Evolutionary conservation across 1,140 invertebrate species (phyloP).

Genomic region (Coboldia fuscipes): DNA sequence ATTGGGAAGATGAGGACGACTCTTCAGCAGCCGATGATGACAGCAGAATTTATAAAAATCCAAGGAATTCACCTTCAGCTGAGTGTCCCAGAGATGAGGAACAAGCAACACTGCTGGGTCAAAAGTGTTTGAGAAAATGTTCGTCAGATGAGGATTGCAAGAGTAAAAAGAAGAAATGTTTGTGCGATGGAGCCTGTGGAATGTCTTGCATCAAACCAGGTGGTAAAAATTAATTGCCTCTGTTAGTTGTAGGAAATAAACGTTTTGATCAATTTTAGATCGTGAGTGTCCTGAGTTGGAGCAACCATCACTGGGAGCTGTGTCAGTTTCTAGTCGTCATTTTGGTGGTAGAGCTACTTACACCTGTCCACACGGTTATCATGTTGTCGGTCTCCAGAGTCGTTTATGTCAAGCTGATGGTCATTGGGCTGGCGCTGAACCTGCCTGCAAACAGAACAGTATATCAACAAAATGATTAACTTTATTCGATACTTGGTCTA

Average conservation of each 20-base stretch:
- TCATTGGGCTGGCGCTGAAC: conserved; percentile 70
- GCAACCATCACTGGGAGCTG: conserved; percentile 44
- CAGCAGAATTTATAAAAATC: conserved; percentile 67
- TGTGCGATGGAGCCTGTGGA: conserved; percentile 90
- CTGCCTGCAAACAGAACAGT: conserved; percentile 76
- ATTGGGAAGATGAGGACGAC: conserved; percentile 33
- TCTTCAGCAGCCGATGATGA: conserved; percentile 29
- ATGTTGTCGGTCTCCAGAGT: conserved; percentile 64
- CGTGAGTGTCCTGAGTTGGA: conserved; percentile 60
- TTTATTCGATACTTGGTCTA: neutral
- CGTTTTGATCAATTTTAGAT: conserved; percentile 45
- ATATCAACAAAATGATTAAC: conserved; percentile 6
- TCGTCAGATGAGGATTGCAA: conserved; percentile 89
- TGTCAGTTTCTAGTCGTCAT: conserved; percentile 44
- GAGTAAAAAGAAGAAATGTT: conserved; percentile 87
- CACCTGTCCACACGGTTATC: conserved; percentile 65
- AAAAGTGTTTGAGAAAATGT: conserved; percentile 83
- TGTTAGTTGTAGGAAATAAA: no score
- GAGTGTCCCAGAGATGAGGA: conserved; percentile 64
- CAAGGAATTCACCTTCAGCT: conserved; percentile 63
- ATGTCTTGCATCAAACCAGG: conserved; percentile 91
- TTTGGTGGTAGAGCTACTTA: conserved; percentile 62
- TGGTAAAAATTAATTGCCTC: no score
- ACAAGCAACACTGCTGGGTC: conserved; percentile 35
- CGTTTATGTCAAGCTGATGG: conserved; percentile 79